Evolutionary conservation across 2,113 vertebrate genomes (phyloP).

Genomic region (Sinocyclocheilus anshuiensis): DNA sequence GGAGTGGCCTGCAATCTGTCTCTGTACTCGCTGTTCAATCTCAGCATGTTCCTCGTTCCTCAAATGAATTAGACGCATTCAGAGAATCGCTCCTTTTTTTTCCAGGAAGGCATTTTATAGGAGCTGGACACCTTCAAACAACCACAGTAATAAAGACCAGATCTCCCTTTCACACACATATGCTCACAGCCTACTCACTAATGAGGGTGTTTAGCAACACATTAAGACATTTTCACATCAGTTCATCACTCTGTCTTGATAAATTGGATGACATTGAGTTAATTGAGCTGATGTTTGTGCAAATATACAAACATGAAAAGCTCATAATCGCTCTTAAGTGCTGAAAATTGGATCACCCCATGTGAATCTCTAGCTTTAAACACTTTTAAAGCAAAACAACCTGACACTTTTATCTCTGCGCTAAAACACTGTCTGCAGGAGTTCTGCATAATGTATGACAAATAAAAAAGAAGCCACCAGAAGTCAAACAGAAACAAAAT

Average conservation of each 20-base stretch:
- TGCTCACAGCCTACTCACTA: conserved; percentile 25
- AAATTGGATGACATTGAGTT: conserved; percentile 6
- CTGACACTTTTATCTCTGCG: not conserved
- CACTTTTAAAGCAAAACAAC: not conserved
- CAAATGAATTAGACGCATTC: conserved; percentile 12
- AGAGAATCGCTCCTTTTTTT: not conserved
- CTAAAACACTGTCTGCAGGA: not conserved
- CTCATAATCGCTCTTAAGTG: conserved; percentile 15
- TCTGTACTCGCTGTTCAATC: not conserved
- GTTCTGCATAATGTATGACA: not conserved
- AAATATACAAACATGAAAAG: conserved; percentile 10
- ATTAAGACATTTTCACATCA: conserved; percentile 22
- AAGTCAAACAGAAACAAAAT: not conserved
- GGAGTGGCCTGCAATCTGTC: not conserved
- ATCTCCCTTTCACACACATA: conserved; percentile 12
- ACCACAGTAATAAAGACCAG: conserved; percentile 13
- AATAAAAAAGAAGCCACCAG: conserved; percentile 7
- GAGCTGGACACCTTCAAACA: conserved; percentile 1
- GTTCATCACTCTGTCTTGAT: not conserved
- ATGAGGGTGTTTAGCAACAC: conserved; percentile 10
- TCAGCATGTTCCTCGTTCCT: conserved; percentile 22
- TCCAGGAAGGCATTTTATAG: conserved; percentile 10
- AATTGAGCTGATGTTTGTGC: conserved; percentile 31
- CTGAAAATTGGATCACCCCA: not conserved
- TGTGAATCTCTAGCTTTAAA: conserved; percentile 1